phyloP scores from a whole-genome alignment of 2,888 invertebrate genomes.

The Miltochrista miniata region DNA sequence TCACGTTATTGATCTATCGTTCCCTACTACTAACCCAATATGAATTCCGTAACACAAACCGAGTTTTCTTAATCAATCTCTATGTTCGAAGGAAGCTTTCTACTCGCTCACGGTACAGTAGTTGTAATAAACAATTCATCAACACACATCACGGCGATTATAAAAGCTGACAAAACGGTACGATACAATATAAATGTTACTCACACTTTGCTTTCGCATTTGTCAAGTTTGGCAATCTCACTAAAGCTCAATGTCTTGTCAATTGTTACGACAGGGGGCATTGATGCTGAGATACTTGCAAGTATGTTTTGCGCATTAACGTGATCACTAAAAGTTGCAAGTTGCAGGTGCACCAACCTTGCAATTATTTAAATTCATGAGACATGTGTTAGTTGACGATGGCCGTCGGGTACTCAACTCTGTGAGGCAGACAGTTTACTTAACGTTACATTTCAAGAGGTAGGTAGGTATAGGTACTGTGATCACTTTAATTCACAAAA shows the following conservation, averaged over 20 bases:
- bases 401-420: too few species aligned
- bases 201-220: slow-evolving; percentile 58
- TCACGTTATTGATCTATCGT: neutral
- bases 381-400: too few species aligned
- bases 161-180: slow-evolving; percentile 27
- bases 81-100: slow-evolving; percentile 45
- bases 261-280: slow-evolving; percentile 34
- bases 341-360: too few species aligned
- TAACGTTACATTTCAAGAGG: too few species aligned
- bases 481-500: too few species aligned
- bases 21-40: too few species aligned
- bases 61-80: neutral
- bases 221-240: slow-evolving; percentile 46
- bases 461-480: too few species aligned
- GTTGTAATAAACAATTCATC: slow-evolving; percentile 24
- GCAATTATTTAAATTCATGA: too few species aligned
- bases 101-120: slow-evolving; percentile 26
- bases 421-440: too few species aligned
- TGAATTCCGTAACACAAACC: too few species aligned
- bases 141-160: slow-evolving; percentile 23
- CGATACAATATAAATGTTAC: slow-evolving; percentile 22
- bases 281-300: neutral
- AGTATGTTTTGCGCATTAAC: too few species aligned
- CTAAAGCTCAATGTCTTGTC: slow-evolving; percentile 35
- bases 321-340: too few species aligned